Evolutionary conservation across 2,113 vertebrate species (phyloP).

Genomic region (Menidia beryllina): DNA sequence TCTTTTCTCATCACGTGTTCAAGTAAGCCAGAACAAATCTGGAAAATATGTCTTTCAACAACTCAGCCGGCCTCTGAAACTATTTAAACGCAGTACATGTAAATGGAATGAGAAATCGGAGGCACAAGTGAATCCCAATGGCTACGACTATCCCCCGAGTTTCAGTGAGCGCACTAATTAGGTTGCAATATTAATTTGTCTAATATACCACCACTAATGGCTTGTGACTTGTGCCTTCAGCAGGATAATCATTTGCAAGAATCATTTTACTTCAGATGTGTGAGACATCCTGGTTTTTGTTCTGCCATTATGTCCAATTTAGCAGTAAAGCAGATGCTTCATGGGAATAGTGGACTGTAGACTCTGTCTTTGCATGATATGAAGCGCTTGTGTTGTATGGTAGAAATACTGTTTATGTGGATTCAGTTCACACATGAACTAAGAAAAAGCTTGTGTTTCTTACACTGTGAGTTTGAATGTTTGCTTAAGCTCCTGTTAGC

Average conservation of each 20-base stretch:
- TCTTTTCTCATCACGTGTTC: too few species aligned
- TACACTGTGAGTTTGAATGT: too few species aligned
- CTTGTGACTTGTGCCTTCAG: background rate
- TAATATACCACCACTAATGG: constrained; percentile 1
- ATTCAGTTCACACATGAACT: too few species aligned
- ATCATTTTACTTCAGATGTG: background rate
- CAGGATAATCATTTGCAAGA: too few species aligned
- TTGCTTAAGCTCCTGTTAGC: too few species aligned
- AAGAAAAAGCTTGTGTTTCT: too few species aligned
- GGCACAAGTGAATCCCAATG: background rate
- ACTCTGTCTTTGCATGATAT: too few species aligned
- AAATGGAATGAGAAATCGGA: background rate
- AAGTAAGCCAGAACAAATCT: too few species aligned
- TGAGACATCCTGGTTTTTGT: background rate
- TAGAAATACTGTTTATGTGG: too few species aligned
- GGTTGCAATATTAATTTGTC: constrained; percentile 15
- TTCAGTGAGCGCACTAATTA: constrained; percentile 1
- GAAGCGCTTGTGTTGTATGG: too few species aligned
- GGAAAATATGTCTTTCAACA: background rate
- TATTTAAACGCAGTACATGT: background rate
- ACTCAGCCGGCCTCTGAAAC: background rate
- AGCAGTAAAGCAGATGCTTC: background rate
- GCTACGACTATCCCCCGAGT: background rate
- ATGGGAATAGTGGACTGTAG: background rate
- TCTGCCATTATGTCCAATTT: background rate